Evolutionary conservation across 2,113 vertebrate species (phyloP).

Genomic region (Sinocyclocheilus anshuiensis): DNA sequence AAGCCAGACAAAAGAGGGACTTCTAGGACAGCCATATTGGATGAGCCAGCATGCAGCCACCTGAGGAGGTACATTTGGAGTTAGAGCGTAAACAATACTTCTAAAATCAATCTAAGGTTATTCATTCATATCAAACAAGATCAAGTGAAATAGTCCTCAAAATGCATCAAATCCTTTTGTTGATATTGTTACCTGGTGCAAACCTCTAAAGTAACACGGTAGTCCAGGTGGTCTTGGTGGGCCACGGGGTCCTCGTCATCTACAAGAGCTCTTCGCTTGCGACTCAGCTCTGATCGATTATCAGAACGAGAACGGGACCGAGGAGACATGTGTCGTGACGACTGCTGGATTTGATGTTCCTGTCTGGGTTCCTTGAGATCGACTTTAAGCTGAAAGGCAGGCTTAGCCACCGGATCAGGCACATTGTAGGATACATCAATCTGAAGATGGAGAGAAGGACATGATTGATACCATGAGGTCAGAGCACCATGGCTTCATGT

Average conservation of each 20-base stretch:
- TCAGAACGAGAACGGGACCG: slow-evolving; percentile 66
- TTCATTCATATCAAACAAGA: not conserved
- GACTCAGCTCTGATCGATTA: slow-evolving; percentile 72
- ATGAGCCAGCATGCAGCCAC: slow-evolving; percentile 91
- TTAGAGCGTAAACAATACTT: slow-evolving; percentile 1
- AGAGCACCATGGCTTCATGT: not conserved
- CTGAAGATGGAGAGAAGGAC: slow-evolving; percentile 62
- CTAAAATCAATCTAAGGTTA: not conserved
- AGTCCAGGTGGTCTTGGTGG: slow-evolving; percentile 85
- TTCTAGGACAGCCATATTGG: slow-evolving; percentile 92
- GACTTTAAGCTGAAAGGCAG: slow-evolving; percentile 89
- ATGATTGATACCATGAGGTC: not conserved
- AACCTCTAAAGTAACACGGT: slow-evolving; percentile 85
- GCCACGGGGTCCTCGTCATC: slow-evolving; percentile 88
- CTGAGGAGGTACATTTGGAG: slow-evolving; percentile 63
- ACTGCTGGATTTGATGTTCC: slow-evolving; percentile 64
- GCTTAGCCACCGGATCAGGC: slow-evolving; percentile 86
- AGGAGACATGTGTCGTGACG: slow-evolving; percentile 53
- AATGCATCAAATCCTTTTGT: not conserved
- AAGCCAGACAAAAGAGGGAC: slow-evolving; percentile 90
- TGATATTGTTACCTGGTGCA: slow-evolving; percentile 80
- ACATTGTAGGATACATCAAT: slow-evolving; percentile 92
- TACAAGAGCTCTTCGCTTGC: slow-evolving; percentile 69
- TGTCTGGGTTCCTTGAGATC: slow-evolving; percentile 83
- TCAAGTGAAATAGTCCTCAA: not conserved